These are phyloP conservation scores for Pelvicachromis taeniatus DNA, from an alignment of 2,113 vertebrate genomes.

Conservation along the genomic window DNA sequence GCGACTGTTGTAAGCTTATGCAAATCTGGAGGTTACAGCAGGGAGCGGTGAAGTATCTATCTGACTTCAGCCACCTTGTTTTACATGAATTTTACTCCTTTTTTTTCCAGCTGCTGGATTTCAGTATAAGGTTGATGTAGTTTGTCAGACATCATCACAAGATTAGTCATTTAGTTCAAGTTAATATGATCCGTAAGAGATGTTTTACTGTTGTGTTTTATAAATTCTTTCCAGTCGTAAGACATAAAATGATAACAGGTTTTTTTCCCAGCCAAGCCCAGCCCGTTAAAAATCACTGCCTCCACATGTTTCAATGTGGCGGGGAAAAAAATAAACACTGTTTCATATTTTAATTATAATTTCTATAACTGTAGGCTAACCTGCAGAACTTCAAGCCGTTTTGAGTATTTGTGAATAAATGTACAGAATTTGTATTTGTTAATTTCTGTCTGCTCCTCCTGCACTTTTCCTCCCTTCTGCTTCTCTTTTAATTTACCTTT, in stretches of 20 bases:
- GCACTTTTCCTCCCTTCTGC: not conserved
- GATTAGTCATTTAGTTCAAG: not conserved
- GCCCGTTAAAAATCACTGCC: not conserved
- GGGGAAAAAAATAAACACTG: not conserved
- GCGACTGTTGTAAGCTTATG: not conserved
- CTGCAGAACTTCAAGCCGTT: not conserved
- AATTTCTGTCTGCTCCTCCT: not conserved
- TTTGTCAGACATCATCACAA: not conserved
- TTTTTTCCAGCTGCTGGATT: not conserved
- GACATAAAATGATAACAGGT: not conserved
- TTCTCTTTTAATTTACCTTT: not conserved
- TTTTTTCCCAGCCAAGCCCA: not conserved
- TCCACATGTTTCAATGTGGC: not conserved
- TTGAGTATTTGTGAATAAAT: not conserved
- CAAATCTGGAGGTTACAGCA: constrained; percentile 3
- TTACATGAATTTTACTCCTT: not conserved
- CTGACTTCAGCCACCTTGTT: not conserved
- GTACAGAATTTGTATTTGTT: not conserved
- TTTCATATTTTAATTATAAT: not conserved
- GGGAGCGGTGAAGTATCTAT: not conserved
- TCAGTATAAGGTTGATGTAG: not conserved
- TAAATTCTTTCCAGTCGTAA: not conserved
- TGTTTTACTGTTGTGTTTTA: not conserved
- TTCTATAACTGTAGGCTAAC: not conserved
- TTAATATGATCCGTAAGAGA: not conserved